Evolutionary conservation across 2,797 vertebrate species (phyloP).

Genomic region (Hyperoplus immaculatus): DNA sequence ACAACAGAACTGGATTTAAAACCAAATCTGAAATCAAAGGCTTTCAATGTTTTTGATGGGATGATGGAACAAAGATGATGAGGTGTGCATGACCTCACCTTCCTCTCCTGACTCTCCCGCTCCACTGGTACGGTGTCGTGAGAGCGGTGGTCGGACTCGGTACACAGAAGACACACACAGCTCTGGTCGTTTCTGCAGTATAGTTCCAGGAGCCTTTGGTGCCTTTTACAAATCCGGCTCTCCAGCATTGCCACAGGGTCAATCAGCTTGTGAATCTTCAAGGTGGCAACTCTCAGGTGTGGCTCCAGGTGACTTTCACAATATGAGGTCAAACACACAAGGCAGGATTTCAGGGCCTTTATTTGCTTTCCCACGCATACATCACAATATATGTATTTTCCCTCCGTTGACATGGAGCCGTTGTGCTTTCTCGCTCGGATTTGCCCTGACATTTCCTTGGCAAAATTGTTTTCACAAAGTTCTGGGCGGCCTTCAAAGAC

Average conservation of each 20-base stretch:
- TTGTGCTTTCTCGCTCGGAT: conserved; percentile 62
- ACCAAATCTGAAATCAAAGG: neutral
- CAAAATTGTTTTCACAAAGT: conserved; percentile 79
- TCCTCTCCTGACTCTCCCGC: conserved; percentile 77
- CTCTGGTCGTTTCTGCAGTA: conserved; percentile 84
- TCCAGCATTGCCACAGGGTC: conserved; percentile 74
- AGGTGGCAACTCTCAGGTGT: conserved; percentile 68
- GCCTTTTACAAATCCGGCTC: conserved; percentile 80
- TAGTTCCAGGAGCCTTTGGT: conserved; percentile 83
- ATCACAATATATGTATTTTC: conserved; percentile 59
- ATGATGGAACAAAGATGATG: neutral
- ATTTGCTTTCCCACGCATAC: conserved; percentile 60
- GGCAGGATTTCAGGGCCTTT: conserved; percentile 77
- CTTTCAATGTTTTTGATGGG: neutral
- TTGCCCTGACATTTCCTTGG: conserved; percentile 79
- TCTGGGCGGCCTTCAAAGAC: conserved; percentile 70
- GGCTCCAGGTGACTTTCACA: conserved; percentile 79
- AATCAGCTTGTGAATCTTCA: conserved; percentile 78
- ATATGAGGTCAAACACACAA: conserved; percentile 79
- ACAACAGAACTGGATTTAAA: neutral
- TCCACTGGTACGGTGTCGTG: conserved; percentile 82
- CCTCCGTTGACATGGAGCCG: rapidly evolving
- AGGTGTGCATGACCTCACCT: conserved; percentile 58
- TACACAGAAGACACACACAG: conserved; percentile 84
- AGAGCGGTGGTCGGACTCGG: conserved; percentile 78